Base-by-base conservation (phyloP, 1,140 invertebrate species). In the Pogonus chalceus region DNA sequence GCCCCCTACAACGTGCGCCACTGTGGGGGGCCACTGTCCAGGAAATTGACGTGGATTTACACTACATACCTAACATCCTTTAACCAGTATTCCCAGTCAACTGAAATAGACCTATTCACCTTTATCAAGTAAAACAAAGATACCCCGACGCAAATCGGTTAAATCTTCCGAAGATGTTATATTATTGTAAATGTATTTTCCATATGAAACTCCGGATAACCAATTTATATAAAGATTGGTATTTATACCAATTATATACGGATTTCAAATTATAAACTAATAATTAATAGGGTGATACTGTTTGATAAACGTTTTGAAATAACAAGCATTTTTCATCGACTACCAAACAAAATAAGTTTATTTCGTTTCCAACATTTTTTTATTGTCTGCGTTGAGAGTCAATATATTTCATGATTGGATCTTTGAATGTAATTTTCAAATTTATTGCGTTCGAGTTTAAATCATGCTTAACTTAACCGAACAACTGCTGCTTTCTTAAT, bases 11-110 rank as follows among this genome's bases (percentile, higher is more conserved):
- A 43, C 37, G 37, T 43, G 39, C 31, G 54, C 39, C 60, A 51
- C 62, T 55, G 56, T 51, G 51, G 62, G 62, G 48, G 53, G 58
- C 58, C 60, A 55, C 60, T 60, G 57, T 58, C 55, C 49, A 43
- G 37, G 37, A 43, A 43, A 43, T 43, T 43, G 37, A 43, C 37
- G 37, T 43, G 37, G 18, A 7, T 31, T 31, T 31, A 31, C 26
- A 31, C 26, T 7, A 4, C 7, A 14, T 31, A 4, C 26, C 26
- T 7, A 4, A 7, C 7, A 31, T 7, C 14, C 26, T 31, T 31
- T 4, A 31, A 7, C 26, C 26, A 14, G 7, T 31, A 31, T 31
- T 4, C 26, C 4, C 26, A 14, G 26, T 31, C 14, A 31, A 31
- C 7, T 31, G 26, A 31, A 14, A 31, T 31, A n/a, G n/a, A n/a